Conservation (phyloP, 2,797 vertebrate genomes). For the Anas flavirostris region DNA sequence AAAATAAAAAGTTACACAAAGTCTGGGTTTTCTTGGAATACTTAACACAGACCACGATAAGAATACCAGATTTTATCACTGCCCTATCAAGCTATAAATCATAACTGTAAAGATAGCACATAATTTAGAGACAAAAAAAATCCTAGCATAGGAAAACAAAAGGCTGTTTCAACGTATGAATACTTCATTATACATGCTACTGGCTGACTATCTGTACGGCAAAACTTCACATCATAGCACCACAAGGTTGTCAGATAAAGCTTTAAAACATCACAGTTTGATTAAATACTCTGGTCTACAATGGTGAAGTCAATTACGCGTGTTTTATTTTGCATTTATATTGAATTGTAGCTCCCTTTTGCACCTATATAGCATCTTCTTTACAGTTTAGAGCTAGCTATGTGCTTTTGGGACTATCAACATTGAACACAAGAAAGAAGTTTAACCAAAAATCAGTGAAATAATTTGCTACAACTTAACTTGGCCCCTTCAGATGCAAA, state of each 20-base stretch:
- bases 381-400: neutral
- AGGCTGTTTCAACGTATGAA: conserved; percentile 50
- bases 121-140: conserved; percentile 59
- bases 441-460: neutral
- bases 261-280: neutral
- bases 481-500: neutral
- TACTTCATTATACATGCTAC: neutral
- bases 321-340: neutral
- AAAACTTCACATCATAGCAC: neutral
- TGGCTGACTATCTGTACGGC: neutral
- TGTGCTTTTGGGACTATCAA: neutral
- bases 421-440: neutral
- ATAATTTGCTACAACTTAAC: neutral
- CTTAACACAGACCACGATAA: neutral
- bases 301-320: neutral
- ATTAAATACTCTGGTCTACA: neutral
- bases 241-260: neutral
- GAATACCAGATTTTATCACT: conserved; percentile 14
- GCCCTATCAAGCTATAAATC: conserved; percentile 45
- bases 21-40: neutral
- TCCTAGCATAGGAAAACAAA: conserved; percentile 27
- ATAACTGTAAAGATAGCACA: conserved; percentile 27
- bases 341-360: neutral
- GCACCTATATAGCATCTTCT: neutral
- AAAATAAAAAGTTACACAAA: neutral